These are phyloP conservation scores for Eptesicus fuscus DNA, from an alignment of 2,113 vertebrate species.

Conservation along the genomic window DNA sequence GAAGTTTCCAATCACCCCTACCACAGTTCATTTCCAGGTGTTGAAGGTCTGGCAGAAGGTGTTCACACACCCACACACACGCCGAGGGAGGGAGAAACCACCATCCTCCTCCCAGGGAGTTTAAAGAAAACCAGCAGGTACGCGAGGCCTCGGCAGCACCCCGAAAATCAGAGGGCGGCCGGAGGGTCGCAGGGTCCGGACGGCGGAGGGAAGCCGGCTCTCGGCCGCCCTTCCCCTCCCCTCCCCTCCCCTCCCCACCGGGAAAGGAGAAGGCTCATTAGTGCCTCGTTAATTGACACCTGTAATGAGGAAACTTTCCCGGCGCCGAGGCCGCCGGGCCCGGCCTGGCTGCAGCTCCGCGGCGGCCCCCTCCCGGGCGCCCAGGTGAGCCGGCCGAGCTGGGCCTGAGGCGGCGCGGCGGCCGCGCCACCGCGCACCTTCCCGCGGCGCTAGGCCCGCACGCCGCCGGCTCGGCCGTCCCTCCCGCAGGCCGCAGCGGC, in stretches of 20 bases:
- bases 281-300: constrained; percentile 70
- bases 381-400: constrained; percentile 55
- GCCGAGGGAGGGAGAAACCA: constrained; percentile 27
- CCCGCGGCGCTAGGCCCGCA: constrained; percentile 60
- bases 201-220: not conserved
- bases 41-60: constrained; percentile 7
- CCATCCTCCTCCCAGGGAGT: constrained; percentile 48
- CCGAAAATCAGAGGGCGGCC: constrained; percentile 26
- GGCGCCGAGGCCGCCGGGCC: not conserved
- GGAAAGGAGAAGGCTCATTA: constrained; percentile 2
- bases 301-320: constrained; percentile 75
- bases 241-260: not conserved
- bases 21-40: constrained; percentile 35
- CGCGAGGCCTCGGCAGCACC: constrained; percentile 51
- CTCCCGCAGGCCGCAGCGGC: constrained; percentile 30
- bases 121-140: constrained; percentile 64
- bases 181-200: not conserved
- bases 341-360: not conserved
- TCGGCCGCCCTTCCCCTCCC: constrained; percentile 34
- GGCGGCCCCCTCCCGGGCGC: constrained; percentile 6
- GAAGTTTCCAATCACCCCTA: not conserved
- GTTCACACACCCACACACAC: constrained; percentile 49
- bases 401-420: constrained; percentile 51
- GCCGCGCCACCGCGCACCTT: constrained; percentile 61
- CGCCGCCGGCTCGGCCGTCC: constrained; percentile 17